Percentiles rank a stretch among this genome's conserved stretches.
Conservation (phyloP, 2,113 vertebrate genomes). For the Anoura caudifer region DNA sequence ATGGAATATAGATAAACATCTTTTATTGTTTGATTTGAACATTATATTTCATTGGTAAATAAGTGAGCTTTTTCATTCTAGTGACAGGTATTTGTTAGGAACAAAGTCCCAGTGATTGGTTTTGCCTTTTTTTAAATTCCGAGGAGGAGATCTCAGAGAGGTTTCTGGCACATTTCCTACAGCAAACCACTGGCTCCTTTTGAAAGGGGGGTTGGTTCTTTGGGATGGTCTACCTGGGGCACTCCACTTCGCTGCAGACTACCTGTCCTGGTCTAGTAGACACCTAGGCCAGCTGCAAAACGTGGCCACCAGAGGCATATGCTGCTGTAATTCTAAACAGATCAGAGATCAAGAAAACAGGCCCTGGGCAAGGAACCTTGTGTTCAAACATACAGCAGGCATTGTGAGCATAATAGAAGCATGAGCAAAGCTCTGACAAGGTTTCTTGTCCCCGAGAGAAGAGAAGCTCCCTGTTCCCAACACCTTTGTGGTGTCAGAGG, state of each 20-base stretch:
- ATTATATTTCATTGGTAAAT: slow-evolving; percentile 19
- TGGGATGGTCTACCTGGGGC: background rate
- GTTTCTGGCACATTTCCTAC: background rate
- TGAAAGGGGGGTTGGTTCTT: background rate
- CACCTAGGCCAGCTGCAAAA: background rate
- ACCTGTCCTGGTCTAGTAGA: background rate
- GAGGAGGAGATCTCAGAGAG: background rate
- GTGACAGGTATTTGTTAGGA: background rate
- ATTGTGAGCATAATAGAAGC: background rate
- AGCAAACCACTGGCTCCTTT: background rate
- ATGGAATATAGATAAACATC: background rate
- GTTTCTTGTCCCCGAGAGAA: background rate
- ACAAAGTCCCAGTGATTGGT: background rate
- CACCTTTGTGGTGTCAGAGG: background rate
- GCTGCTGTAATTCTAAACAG: background rate
- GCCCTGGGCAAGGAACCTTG: background rate
- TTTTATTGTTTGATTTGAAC: slow-evolving; percentile 19
- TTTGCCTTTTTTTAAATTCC: background rate
- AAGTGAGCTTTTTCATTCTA: background rate
- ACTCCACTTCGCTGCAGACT: background rate
- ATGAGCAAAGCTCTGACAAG: background rate
- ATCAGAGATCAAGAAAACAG: slow-evolving; percentile 6
- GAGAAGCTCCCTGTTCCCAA: background rate
- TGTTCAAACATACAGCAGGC: background rate
- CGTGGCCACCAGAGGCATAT: background rate